These are phyloP conservation scores for Hylaeus anthracinus DNA, from an alignment of 1,140 invertebrate species.

Conservation along the genomic window DNA sequence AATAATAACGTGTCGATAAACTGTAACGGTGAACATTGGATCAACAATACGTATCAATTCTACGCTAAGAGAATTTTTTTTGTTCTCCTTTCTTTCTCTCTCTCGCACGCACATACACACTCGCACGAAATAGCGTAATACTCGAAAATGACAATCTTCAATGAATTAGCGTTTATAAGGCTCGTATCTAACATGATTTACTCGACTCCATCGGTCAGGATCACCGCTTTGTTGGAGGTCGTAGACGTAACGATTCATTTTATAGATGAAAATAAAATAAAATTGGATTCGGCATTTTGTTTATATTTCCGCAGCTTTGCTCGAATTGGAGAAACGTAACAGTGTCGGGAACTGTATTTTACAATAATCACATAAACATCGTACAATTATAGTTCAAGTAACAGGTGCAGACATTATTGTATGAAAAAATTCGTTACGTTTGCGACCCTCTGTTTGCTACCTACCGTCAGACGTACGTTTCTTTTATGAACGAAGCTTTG, in stretches of 20 bases:
- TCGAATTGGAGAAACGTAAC: too few relatives aligned
- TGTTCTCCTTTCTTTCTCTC: not conserved
- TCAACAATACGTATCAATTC: not conserved
- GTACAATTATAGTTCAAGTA: too few relatives aligned
- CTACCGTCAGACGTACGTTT: not conserved
- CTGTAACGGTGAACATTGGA: slow-evolving; percentile 11
- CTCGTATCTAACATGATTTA: slow-evolving; percentile 1
- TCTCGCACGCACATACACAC: too few relatives aligned
- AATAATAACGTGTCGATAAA: slow-evolving; percentile 30
- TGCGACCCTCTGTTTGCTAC: not conserved
- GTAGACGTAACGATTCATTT: too few relatives aligned
- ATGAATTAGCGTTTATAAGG: slow-evolving; percentile 1
- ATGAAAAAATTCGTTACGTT: too few relatives aligned
- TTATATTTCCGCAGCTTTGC: too few relatives aligned
- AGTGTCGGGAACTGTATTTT: too few relatives aligned
- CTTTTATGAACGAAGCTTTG: not conserved
- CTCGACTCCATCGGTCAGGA: not conserved
- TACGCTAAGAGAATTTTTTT: not conserved
- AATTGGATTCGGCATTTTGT: too few relatives aligned
- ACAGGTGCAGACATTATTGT: not conserved
- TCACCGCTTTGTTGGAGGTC: too few relatives aligned
- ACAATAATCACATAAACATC: too few relatives aligned
- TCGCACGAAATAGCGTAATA: not conserved
- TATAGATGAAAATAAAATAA: too few relatives aligned
- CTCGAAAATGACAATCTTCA: not conserved